Evolutionary conservation across 2,797 vertebrate species (phyloP), one percentile per base, ranked within the genome.

Genomic region (Pogonophryne albipinna): DNA sequence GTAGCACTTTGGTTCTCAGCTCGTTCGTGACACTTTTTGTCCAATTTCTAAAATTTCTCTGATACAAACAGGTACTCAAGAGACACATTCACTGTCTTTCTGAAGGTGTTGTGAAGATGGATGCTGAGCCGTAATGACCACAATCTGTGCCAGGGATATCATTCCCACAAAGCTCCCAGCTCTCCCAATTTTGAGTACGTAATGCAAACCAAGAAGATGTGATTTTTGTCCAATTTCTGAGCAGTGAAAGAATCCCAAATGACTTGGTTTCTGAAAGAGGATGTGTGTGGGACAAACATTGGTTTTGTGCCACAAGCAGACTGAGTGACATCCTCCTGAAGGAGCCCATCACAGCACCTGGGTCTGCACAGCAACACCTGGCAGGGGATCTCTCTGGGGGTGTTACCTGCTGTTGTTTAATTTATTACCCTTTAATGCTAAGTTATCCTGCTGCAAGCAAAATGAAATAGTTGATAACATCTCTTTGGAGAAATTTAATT

Each of bases 201-300:
- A 58, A 65, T 42, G 4, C 65, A 58, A 72, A 50, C 53, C 51
- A 9, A 20, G n/a, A 62, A 42, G 19, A 66, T 0, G 11, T 46
- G 16, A 52, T 80, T 64, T 63, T 72, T 67, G 5, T 47, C n/a
- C 10, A 10, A 42, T 64, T 76, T 71, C 31, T 58, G 27, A 66
- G 42, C 10, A 47, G 52, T 14, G 47, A 46, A 34, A 42, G 58
- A 53, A 71, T 60, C 34, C 49, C 19, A 49, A 45, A 45, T 15
- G 51, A 19, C 10, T 12, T 49, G 6, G 8, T 42, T 23, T 74
- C 58, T 38, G 9, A 50, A 60, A 16, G 16, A 73, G 4, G 50
- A 16, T 66, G 38, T 3, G 6, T 14, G 5, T 66, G 42, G 27
- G 41, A 20, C 27, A 44, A 20, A 52, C 42, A 52, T 12, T n/a